phyloP scores from a whole-genome alignment of 2,888 invertebrate genomes.

The Ypsolopha scabrella region DNA sequence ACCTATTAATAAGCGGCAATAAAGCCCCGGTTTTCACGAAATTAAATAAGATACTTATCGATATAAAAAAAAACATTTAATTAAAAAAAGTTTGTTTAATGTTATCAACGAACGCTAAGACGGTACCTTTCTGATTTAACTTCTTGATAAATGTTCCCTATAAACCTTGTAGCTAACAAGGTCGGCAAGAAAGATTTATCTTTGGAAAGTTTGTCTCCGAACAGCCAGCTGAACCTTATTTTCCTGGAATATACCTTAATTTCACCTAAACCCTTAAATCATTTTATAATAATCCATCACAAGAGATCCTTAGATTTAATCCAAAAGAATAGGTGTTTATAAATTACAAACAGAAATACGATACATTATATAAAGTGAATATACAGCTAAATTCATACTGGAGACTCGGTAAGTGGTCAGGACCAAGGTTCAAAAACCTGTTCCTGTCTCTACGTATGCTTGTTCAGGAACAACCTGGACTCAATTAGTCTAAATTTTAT shows the following conservation, averaged over 20 bases:
- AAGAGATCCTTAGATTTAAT: neutral
- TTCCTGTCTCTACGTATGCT: neutral
- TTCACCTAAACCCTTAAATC: neutral
- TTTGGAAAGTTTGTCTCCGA: conserved; percentile 6
- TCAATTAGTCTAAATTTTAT: too few relatives aligned
- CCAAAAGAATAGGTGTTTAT: too few relatives aligned
- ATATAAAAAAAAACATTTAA: neutral
- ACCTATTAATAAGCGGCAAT: too few relatives aligned
- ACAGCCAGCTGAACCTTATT: neutral
- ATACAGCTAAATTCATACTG: too few relatives aligned
- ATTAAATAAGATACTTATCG: too few relatives aligned
- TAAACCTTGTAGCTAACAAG: conserved; percentile 14
- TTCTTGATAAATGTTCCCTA: conserved; percentile 18
- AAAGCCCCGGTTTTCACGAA: too few relatives aligned
- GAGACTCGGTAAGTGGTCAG: too few relatives aligned
- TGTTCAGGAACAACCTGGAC: too few relatives aligned
- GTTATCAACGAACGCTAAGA: neutral
- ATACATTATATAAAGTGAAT: too few relatives aligned
- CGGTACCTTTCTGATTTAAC: conserved; percentile 17
- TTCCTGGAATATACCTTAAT: neutral
- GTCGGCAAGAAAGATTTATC: conserved; percentile 13
- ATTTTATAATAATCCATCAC: neutral
- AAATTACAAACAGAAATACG: too few relatives aligned
- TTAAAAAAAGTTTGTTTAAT: neutral
- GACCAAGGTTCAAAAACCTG: too few relatives aligned